A percentile compares a stretch with the other conserved stretches of the same genome.
Conservation (phyloP, 53 echinoderm and acorn worm genomes). For the Hippasteria phrygiana region DNA sequence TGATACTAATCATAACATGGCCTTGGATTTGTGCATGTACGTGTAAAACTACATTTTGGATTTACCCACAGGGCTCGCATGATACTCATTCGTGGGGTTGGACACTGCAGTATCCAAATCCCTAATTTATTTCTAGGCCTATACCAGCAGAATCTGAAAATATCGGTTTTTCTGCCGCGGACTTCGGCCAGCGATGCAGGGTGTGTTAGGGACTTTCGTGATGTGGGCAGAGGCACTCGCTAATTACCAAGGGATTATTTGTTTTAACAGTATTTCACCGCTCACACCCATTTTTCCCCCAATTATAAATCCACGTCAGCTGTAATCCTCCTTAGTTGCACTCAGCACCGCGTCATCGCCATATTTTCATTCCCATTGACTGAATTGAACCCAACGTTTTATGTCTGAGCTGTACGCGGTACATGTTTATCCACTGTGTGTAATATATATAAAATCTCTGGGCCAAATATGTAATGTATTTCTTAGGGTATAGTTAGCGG, state of each 20-base stretch:
- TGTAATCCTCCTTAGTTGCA: not conserved
- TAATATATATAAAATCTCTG: not conserved
- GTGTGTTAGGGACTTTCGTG: constrained; percentile 3
- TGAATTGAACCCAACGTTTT: constrained; percentile 12
- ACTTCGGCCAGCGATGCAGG: not conserved
- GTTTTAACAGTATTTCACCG: constrained; percentile 35
- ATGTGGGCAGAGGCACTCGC: not conserved
- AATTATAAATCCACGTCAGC: constrained; percentile 24
- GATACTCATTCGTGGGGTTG: not conserved
- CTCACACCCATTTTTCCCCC: constrained; percentile 37
- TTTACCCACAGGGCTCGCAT: not conserved
- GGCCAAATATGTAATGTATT: constrained; percentile 65
- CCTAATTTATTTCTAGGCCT: not conserved
- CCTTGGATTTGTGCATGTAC: not conserved
- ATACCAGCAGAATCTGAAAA: not conserved
- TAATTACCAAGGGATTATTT: constrained; percentile 25
- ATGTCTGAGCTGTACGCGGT: not conserved
- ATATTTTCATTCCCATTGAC: not conserved
- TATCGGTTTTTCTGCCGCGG: not conserved
- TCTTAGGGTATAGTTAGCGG: constrained; percentile 27
- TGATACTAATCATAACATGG: not conserved
- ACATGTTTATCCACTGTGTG: constrained; percentile 24
- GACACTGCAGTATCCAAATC: not conserved
- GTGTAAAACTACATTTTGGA: not conserved
- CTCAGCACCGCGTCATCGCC: constrained; percentile 4